These are phyloP conservation scores for Tretioscincus oriximinensis DNA, from an alignment of 2,113 vertebrate species.

Conservation along the genomic window DNA sequence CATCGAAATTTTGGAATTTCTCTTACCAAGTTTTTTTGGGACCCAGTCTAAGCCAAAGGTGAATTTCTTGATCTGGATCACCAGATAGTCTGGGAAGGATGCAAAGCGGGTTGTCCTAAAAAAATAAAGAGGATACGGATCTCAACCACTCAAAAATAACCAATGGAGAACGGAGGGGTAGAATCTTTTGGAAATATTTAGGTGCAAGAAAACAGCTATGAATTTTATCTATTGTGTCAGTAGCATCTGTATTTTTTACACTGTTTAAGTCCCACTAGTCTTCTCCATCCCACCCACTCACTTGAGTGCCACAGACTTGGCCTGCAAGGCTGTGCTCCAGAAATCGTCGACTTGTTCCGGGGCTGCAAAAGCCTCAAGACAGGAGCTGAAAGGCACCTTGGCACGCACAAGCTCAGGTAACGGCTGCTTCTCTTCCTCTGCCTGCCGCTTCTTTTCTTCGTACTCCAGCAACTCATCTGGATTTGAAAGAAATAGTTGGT, in stretches of 20 bases:
- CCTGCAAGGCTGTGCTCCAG: constrained; percentile 97
- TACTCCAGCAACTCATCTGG: constrained; percentile 93
- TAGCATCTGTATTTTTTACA: neutral
- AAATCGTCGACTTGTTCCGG: constrained; percentile 96
- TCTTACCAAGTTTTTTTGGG: constrained; percentile 96
- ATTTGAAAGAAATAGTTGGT: neutral
- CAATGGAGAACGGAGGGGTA: constrained; percentile 33
- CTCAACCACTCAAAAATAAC: constrained; percentile 5
- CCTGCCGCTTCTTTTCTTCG: constrained; percentile 89
- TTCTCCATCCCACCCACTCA: constrained; percentile 63
- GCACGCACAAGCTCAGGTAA: constrained; percentile 85
- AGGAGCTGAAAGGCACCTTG: constrained; percentile 93
- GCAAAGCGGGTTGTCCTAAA: constrained; percentile 93
- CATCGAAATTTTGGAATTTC: neutral
- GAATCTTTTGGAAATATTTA: neutral
- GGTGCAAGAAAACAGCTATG: neutral
- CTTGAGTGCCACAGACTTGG: constrained; percentile 97
- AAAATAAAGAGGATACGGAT: constrained; percentile 20
- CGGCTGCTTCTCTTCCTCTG: constrained; percentile 82
- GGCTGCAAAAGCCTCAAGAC: constrained; percentile 91
- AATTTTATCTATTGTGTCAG: neutral
- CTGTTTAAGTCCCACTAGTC: neutral
- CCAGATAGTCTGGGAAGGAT: constrained; percentile 96
- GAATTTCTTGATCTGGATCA: constrained; percentile 99
- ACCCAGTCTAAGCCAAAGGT: constrained; percentile 98